Percentiles rank a stretch among this genome's conserved stretches.
Conservation (phyloP, 1,140 invertebrate genomes). For the Sycophila sp. region DNA sequence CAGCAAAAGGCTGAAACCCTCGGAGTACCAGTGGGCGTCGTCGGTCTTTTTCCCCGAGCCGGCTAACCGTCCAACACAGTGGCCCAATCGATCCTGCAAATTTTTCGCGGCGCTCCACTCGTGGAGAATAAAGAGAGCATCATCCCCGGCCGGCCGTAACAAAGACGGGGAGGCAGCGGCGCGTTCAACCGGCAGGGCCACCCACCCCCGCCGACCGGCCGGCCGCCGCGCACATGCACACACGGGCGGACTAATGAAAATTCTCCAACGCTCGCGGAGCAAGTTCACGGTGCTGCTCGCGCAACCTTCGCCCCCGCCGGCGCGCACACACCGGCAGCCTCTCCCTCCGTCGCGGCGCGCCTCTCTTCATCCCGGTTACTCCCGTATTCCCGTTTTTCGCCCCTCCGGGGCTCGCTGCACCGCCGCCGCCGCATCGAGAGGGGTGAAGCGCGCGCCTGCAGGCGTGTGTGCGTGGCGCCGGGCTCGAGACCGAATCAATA, state of each 20-base stretch:
- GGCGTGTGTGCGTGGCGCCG: constrained; percentile 10
- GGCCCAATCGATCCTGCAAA: constrained; percentile 5
- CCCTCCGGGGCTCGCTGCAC: constrained; percentile 39
- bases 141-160: too few species aligned
- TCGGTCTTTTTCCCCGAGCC: too few species aligned
- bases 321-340: constrained; percentile 31
- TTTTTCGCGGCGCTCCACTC: constrained; percentile 7
- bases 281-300: constrained; percentile 16
- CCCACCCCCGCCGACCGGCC: too few species aligned
- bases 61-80: not conserved
- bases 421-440: constrained; percentile 32
- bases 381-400: constrained; percentile 47
- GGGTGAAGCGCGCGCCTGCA: not conserved
- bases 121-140: too few species aligned
- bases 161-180: too few species aligned
- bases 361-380: constrained; percentile 36
- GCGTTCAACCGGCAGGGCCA: too few species aligned
- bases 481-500: constrained; percentile 58
- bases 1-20: too few species aligned
- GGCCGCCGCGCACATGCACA: not conserved
- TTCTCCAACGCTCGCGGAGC: constrained; percentile 18
- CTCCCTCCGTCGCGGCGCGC: not conserved
- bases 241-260: constrained; percentile 17
- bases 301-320: constrained; percentile 11
- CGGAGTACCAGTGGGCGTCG: too few species aligned